Evolutionary conservation across 2,888 invertebrate genomes (phyloP), one percentile per base, ranked within the genome.

Genomic region (Aleiodes leptofemur): DNA sequence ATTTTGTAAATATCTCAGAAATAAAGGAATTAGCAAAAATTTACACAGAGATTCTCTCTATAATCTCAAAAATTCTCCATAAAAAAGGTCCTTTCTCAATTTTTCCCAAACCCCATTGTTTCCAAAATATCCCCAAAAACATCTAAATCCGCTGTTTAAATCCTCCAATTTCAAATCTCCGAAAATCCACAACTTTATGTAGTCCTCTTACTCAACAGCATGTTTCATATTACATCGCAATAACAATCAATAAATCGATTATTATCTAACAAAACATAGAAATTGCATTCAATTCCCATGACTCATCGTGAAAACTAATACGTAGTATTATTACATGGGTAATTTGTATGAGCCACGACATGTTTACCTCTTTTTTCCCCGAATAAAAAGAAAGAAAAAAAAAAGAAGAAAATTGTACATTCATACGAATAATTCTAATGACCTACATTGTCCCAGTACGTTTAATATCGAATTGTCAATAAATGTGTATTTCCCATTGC

Each of bases 271-370:
- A 64, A 64, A 43, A 64, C 43, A 64, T 48, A 64, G 8, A 48
- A 48, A 43, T 64, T 23, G 43, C 48, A 11, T 64, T 11, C 14
- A 8, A 23, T 23, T 43, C 48, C 9, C 43, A 48, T 64, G 64
- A 43, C 16, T 64, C 64, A 64, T 64, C 64, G 23, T 14, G n/a
- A 64, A 61, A 64, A 2, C 48, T 48, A 9, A 64, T 64, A 43
- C 23, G 3, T 16, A 9, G 43, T 14, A 5, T 23, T 16, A 48
- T 48, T 43, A 64, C 43, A 11, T 9, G 43, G 64, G 64, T 48
- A 64, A 64, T 64, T 64, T 48, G 23, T 14, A 61, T 61, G 31
- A 43, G 14, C 61, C 61, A 59, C 43, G 64, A 23, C 64, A 64
- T 43, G 64, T 48, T 64, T 48, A 1, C 64, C n/a, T 7, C 43